A percentile compares a stretch with the other conserved stretches of the same genome.
phyloP scores from a whole-genome alignment of 2,797 vertebrate species.

The Darevskia mixta region DNA sequence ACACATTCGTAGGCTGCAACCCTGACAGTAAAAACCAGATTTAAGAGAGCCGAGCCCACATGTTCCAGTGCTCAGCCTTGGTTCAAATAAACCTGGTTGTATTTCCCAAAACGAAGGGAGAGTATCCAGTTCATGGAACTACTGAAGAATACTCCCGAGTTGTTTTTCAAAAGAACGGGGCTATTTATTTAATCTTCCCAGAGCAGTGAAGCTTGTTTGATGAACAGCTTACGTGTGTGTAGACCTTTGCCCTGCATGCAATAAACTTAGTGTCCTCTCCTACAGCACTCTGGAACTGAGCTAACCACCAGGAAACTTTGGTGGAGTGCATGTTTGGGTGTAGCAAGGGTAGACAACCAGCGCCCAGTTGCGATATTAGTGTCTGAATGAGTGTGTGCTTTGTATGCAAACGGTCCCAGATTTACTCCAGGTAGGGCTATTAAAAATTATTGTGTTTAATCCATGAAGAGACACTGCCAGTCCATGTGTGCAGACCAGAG shows the following conservation, averaged over 20 bases:
- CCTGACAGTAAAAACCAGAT: too few species aligned
- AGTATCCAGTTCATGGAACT: neutral
- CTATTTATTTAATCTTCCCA: neutral
- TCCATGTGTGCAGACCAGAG: too few species aligned
- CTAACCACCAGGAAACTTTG: neutral
- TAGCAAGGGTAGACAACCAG: neutral
- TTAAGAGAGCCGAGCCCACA: neutral
- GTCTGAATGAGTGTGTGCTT: neutral
- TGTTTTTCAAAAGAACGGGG: neutral
- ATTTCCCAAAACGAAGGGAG: neutral
- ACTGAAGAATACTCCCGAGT: too few species aligned
- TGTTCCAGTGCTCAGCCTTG: neutral
- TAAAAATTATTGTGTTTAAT: too few species aligned
- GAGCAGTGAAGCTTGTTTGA: neutral
- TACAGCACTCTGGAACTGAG: neutral
- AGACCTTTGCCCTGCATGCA: slow-evolving; percentile 9
- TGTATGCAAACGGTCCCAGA: too few species aligned
- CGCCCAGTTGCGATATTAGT: neutral
- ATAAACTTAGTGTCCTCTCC: neutral
- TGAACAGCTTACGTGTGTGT: neutral
- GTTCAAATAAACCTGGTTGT: neutral
- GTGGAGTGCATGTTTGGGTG: neutral
- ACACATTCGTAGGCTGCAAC: neutral
- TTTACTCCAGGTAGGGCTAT: too few species aligned
- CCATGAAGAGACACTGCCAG: too few species aligned